These are phyloP conservation scores for Patiria miniata DNA, from an alignment of 35 echinoderm and acorn worm species.

Conservation along the genomic window DNA sequence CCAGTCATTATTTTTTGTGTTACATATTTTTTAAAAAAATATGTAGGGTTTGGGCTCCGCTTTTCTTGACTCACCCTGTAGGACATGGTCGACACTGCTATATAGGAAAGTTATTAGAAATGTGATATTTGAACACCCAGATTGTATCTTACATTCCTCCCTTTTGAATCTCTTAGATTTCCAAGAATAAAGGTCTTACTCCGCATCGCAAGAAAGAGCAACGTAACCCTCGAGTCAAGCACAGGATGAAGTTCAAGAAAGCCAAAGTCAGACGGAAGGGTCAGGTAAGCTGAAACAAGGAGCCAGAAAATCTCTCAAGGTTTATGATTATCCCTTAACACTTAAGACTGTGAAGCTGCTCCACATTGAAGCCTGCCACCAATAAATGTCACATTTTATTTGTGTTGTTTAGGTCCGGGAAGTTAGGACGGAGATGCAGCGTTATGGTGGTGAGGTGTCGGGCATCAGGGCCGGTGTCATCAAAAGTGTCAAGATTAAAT, in stretches of 20 bases:
- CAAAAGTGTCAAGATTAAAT: conserved; percentile 87
- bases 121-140: no score
- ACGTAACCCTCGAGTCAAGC: conserved; percentile 93
- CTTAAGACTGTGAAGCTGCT: no score
- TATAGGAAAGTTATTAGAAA: no score
- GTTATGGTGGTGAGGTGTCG: conserved; percentile 86
- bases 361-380: no score
- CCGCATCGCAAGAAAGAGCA: conserved; percentile 76
- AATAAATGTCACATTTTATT: no score
- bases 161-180: conserved; percentile 63
- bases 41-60: no score
- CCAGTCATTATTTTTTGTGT: no score
- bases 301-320: no score
- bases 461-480: conserved; percentile 92
- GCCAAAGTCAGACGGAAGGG: conserved; percentile 96
- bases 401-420: conserved; percentile 72
- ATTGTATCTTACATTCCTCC: not conserved
- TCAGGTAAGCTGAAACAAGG: conserved; percentile 81
- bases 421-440: conserved; percentile 60
- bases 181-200: conserved; percentile 97
- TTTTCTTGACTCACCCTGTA: no score
- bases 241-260: conserved; percentile 89
- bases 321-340: no score
- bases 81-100: no score
- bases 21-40: no score